phyloP scores from a whole-genome alignment of 2,888 invertebrate genomes.

The Caenorhabditis sinica region DNA sequence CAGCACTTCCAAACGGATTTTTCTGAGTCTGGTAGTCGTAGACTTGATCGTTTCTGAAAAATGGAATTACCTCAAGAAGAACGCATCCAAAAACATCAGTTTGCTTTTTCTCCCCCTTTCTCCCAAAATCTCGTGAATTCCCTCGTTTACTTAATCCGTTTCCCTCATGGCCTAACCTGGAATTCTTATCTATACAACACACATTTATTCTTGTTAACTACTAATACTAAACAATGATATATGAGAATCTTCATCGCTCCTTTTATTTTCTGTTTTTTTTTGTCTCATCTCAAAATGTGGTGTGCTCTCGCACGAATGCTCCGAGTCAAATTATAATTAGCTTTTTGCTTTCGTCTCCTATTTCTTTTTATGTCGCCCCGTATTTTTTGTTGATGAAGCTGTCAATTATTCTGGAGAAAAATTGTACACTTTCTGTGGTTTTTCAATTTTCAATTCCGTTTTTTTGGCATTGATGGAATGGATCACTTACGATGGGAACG shows the following conservation, averaged over 20 bases:
- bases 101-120: background rate
- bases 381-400: conserved; percentile 40
- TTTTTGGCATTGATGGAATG: background rate
- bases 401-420: conserved; percentile 54
- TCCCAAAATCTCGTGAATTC: conserved; percentile 37
- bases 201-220: background rate
- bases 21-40: conserved; percentile 62
- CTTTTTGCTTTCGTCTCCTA: conserved; percentile 62
- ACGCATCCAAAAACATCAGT: conserved; percentile 42
- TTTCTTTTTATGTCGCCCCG: conserved; percentile 53
- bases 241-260: conserved; percentile 4
- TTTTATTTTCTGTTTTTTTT: conserved; percentile 2
- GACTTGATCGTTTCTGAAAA: conserved; percentile 60
- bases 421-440: conserved; percentile 24
- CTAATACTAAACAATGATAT: conserved; percentile 25
- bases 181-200: conserved; percentile 19
- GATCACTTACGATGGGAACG: background rate
- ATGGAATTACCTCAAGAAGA: conserved; percentile 35
- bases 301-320: conserved; percentile 59
- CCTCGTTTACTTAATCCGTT: conserved; percentile 50
- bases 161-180: background rate
- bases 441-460: background rate
- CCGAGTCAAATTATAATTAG: conserved; percentile 64
- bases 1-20: conserved; percentile 66
- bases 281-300: conserved; percentile 25